A percentile compares a stretch with the other conserved stretches of the same genome.
phyloP scores from a whole-genome alignment of 2,113 vertebrate genomes.

The Gobio gobio region DNA sequence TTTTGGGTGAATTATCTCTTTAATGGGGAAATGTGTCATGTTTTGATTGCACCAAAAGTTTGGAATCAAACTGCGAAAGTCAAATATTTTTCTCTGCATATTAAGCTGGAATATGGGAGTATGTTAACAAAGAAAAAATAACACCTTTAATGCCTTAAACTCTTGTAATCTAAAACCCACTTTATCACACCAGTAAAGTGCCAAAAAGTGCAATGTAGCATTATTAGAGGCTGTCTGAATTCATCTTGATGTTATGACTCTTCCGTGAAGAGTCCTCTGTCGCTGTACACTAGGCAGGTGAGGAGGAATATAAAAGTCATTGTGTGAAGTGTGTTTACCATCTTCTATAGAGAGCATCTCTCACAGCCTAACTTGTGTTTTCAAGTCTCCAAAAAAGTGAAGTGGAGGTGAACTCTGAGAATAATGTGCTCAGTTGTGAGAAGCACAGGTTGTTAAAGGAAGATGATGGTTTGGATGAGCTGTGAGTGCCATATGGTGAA shows the following conservation, averaged over 20 bases:
- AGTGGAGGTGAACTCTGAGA: constrained; percentile 3
- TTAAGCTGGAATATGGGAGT: not conserved
- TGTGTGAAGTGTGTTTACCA: constrained; percentile 24
- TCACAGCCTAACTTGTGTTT: not conserved
- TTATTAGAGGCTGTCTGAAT: not conserved
- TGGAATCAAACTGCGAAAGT: not conserved
- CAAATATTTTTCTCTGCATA: not conserved
- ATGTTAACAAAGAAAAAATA: not conserved
- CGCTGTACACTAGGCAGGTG: not conserved
- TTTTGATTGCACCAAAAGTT: not conserved
- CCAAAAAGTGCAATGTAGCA: not conserved
- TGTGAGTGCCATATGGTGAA: constrained; percentile 85
- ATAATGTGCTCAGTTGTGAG: not conserved
- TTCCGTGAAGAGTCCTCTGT: not conserved
- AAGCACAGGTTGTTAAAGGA: constrained; percentile 71
- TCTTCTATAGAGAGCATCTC: constrained; percentile 23
- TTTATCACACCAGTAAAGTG: not conserved
- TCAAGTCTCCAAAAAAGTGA: constrained; percentile 1
- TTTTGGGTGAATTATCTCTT: not conserved
- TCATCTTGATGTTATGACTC: not conserved
- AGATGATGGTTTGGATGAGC: constrained; percentile 79
- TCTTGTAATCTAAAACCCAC: not conserved
- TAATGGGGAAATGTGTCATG: not conserved
- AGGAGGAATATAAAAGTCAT: not conserved
- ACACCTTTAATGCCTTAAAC: not conserved